Evolutionary conservation across 2,888 invertebrate species (phyloP).

Genomic region (Limnephilus marmoratus): DNA sequence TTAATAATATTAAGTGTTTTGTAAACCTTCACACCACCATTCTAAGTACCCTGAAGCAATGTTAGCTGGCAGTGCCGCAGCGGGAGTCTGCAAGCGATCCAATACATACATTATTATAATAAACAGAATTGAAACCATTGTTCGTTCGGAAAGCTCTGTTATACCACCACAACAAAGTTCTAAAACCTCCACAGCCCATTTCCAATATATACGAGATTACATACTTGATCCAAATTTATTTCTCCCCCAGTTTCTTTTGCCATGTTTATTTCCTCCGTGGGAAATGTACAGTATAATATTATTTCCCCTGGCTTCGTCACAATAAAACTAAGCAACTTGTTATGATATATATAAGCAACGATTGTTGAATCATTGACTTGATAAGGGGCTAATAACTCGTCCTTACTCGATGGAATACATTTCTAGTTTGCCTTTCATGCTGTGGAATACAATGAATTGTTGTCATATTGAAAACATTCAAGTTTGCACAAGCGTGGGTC

Average conservation of each 20-base stretch:
- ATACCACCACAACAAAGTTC: not conserved
- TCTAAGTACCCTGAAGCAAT: conserved; percentile 53
- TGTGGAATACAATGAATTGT: not conserved
- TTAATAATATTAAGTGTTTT: conserved; percentile 38
- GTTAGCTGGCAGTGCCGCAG: conserved; percentile 50
- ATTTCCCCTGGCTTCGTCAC: not conserved
- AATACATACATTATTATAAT: conserved; percentile 11
- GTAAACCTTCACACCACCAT: conserved; percentile 28
- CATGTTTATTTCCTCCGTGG: not conserved
- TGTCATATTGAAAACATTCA: not conserved
- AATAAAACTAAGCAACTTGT: not conserved
- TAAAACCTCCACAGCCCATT: not conserved
- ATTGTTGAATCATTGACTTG: not conserved
- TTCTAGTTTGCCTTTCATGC: not conserved
- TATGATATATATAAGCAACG: not conserved
- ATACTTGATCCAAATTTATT: not conserved
- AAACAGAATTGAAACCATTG: not conserved
- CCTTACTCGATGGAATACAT: not conserved
- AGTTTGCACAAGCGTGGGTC: not conserved
- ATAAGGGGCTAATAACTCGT: not conserved
- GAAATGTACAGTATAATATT: not conserved
- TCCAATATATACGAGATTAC: not conserved
- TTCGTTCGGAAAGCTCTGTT: not conserved
- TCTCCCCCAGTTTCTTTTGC: not conserved
- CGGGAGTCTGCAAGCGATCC: conserved; percentile 40